Conservation (phyloP, 2,113 vertebrate species). For the Pollimyrus isidori region DNA sequence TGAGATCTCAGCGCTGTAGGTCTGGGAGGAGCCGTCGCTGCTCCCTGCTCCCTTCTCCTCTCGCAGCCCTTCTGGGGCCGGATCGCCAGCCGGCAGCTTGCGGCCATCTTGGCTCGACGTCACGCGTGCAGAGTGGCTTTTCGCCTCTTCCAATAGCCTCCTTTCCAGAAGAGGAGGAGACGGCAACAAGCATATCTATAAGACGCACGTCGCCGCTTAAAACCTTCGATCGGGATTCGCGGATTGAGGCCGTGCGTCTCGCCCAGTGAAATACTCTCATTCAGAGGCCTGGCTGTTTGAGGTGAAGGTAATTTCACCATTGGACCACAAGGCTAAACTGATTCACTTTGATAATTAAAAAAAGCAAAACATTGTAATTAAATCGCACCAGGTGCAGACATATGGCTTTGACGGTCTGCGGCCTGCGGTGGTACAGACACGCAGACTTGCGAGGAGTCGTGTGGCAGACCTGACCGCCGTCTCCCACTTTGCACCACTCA, state of each 20-base stretch:
- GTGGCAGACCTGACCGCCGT: not conserved
- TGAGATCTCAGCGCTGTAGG: not conserved
- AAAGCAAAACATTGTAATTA: slow-evolving; percentile 10
- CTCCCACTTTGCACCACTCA: not conserved
- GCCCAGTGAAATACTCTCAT: not conserved
- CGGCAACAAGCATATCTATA: not conserved
- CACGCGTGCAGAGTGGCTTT: not conserved
- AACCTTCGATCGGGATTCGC: not conserved
- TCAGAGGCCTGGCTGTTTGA: not conserved
- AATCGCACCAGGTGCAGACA: not conserved
- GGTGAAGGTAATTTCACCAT: not conserved
- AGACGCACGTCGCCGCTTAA: not conserved
- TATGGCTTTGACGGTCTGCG: not conserved
- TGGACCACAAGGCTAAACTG: not conserved
- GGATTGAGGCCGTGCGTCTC: not conserved
- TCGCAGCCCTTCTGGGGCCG: not conserved
- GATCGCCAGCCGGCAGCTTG: not conserved
- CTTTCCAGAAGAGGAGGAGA: not conserved
- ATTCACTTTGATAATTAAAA: slow-evolving; percentile 10
- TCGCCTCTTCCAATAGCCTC: not conserved
- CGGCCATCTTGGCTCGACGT: not conserved
- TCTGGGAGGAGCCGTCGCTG: not conserved
- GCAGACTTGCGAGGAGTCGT: not conserved
- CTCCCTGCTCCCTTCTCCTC: not conserved
- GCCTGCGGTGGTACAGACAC: not conserved